A percentile compares a stretch with the other conserved stretches of the same genome.
Evolutionary conservation across 2,113 vertebrate genomes (phyloP).

Genomic region (Thymallus thymallus): DNA sequence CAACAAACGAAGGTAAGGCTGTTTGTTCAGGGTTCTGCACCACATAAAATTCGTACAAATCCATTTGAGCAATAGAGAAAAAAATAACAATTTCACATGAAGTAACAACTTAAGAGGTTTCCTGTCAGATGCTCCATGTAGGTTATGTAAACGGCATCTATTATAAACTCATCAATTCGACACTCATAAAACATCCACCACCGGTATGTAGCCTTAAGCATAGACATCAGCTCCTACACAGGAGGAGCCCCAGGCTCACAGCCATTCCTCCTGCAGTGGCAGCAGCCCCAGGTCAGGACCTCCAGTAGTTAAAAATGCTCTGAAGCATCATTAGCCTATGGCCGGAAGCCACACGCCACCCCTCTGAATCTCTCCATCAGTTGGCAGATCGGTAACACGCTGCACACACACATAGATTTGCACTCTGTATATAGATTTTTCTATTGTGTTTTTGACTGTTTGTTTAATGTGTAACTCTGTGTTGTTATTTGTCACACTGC

Average conservation of each 20-base stretch:
- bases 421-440: no score
- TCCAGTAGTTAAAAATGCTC: not conserved
- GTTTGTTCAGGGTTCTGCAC: slow-evolving; percentile 4
- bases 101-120: not conserved
- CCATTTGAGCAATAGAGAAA: not conserved
- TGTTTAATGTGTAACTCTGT: no score
- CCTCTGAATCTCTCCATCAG: not conserved
- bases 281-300: not conserved
- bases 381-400: not conserved
- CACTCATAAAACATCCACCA: no score
- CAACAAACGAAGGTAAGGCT: not conserved
- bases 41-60: not conserved
- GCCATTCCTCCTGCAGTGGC: not conserved
- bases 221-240: no score
- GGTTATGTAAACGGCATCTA: no score
- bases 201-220: no score
- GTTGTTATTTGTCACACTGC: no score
- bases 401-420: no score
- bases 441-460: no score
- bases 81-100: not conserved
- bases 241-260: no score
- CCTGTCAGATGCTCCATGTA: not conserved
- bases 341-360: slow-evolving; percentile 6
- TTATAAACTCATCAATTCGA: no score
- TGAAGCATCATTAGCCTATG: slow-evolving; percentile 1